Evolutionary conservation across 1,140 invertebrate genomes (phyloP).

Genomic region (Leguminivora glycinivorella): DNA sequence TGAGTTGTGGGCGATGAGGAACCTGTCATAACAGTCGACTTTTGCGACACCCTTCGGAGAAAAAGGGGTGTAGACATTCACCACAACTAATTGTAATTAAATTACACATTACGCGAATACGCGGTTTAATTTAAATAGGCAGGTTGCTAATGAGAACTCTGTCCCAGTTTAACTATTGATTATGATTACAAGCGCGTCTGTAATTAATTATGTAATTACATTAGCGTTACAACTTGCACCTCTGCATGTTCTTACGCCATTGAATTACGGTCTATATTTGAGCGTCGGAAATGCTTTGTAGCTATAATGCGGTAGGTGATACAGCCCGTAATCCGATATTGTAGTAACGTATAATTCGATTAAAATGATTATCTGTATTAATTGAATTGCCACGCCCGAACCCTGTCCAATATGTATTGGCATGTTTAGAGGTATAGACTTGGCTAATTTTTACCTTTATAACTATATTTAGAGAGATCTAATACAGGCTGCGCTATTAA

Average conservation of each 20-base stretch:
- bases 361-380: constrained; percentile 12
- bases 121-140: no score
- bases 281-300: background rate
- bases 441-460: background rate
- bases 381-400: constrained; percentile 12
- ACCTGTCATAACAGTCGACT: no score
- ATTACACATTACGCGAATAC: no score
- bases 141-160: background rate
- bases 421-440: background rate
- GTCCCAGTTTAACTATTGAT: background rate
- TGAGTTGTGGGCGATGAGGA: no score
- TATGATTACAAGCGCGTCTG: background rate
- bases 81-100: no score
- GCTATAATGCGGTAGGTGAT: background rate
- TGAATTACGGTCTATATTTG: background rate
- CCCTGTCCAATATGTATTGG: background rate
- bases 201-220: constrained; percentile 4
- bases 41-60: no score
- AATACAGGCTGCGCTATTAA: background rate
- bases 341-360: background rate
- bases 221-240: background rate
- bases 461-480: no score
- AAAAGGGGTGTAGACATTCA: no score
- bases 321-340: background rate
- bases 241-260: background rate